Evolutionary conservation across 2,113 vertebrate species (phyloP).

Genomic region (Cheilinus undulatus): DNA sequence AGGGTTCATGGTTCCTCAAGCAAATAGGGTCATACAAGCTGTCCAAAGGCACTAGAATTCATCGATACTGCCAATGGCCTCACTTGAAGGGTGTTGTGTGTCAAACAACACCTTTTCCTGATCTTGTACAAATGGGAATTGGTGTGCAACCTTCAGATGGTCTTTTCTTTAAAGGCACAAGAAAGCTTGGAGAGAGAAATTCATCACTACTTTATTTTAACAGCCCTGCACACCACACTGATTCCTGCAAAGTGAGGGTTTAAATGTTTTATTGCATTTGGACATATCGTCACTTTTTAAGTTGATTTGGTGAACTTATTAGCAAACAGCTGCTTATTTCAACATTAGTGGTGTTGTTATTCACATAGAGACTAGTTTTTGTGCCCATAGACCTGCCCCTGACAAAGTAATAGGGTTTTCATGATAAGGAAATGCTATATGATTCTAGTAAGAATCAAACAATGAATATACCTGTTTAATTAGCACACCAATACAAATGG

Average conservation of each 20-base stretch:
- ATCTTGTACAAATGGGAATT: slow-evolving; percentile 1
- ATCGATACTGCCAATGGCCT: neutral
- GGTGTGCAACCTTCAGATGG: neutral
- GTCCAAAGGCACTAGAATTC: neutral
- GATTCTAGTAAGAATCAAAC: too few species aligned
- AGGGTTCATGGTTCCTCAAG: slow-evolving; percentile 27
- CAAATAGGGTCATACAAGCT: slow-evolving; percentile 17
- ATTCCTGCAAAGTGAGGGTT: neutral
- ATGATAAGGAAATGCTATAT: too few species aligned
- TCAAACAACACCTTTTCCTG: neutral
- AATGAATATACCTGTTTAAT: too few species aligned
- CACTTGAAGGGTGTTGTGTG: neutral
- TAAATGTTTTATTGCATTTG: neutral
- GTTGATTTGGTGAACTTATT: neutral
- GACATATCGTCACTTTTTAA: neutral
- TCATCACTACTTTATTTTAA: neutral
- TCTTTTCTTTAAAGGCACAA: neutral
- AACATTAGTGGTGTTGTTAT: too few species aligned
- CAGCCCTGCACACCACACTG: neutral
- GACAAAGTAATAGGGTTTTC: too few species aligned
- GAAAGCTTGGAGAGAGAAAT: neutral
- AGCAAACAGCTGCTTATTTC: neutral
- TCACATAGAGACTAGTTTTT: too few species aligned
- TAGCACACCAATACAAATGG: too few species aligned
- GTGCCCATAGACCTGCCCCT: too few species aligned